Evolutionary conservation across 2,797 vertebrate species (phyloP).

Genomic region (Anabacerthia variegaticeps): DNA sequence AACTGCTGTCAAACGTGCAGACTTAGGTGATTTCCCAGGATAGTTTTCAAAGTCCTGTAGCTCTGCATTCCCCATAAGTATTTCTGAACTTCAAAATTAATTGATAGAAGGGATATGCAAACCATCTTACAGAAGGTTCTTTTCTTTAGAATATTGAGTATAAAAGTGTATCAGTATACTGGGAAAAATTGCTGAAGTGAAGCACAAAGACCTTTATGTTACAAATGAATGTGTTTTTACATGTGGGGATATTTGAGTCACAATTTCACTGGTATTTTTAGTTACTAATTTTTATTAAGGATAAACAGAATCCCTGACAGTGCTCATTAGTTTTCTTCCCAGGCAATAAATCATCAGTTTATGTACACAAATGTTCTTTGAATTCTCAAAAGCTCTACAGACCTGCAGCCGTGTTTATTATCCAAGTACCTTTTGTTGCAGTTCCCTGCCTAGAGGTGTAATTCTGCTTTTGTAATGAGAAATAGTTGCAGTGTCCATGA

Average conservation of each 20-base stretch:
- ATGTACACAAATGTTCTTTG: slow-evolving; percentile 27
- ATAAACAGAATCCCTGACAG: slow-evolving; percentile 46
- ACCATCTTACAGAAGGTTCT: neutral
- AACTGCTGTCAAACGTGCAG: neutral
- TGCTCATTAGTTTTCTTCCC: slow-evolving; percentile 40
- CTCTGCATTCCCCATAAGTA: neutral
- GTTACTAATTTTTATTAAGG: slow-evolving; percentile 61
- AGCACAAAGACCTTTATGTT: neutral
- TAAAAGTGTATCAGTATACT: neutral
- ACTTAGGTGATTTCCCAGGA: neutral
- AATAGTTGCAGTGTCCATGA: slow-evolving; percentile 15
- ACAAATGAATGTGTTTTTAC: neutral
- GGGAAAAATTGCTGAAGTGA: neutral
- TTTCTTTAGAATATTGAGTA: neutral
- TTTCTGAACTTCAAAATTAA: neutral
- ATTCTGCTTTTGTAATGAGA: slow-evolving; percentile 48
- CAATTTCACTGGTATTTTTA: slow-evolving; percentile 25
- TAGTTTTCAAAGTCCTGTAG: neutral
- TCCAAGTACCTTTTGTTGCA: slow-evolving; percentile 4
- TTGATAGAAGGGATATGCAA: neutral
- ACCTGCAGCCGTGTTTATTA: slow-evolving; percentile 26
- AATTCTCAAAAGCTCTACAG: slow-evolving; percentile 44
- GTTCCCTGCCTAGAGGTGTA: slow-evolving; percentile 8
- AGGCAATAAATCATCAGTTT: slow-evolving; percentile 53
- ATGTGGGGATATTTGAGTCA: neutral